These are phyloP conservation scores for Apodemus agrarius DNA, from an alignment of 2,797 vertebrate genomes.

Conservation along the genomic window DNA sequence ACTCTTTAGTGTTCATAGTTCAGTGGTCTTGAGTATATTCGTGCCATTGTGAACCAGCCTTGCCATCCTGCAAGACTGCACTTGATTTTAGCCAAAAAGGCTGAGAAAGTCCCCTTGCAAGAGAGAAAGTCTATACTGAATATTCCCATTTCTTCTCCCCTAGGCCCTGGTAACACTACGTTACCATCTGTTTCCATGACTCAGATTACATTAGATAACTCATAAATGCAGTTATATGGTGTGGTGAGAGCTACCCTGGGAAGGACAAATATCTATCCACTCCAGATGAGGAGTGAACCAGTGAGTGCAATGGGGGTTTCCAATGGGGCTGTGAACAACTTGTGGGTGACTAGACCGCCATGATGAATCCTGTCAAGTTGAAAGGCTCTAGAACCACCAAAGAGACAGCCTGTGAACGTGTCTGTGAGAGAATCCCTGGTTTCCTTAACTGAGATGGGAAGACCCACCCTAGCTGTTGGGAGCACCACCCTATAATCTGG, in stretches of 20 bases:
- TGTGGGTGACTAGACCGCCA: not conserved
- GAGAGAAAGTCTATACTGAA: not conserved
- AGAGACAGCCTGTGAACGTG: not conserved
- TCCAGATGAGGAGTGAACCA: too few relatives aligned
- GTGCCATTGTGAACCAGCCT: not conserved
- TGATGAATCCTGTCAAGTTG: not conserved
- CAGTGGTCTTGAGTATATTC: not conserved
- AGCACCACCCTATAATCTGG: not conserved
- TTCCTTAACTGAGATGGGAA: not conserved
- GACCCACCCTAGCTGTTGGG: not conserved
- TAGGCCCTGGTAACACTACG: not conserved
- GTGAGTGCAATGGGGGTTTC: not conserved
- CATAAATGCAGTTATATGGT: not conserved
- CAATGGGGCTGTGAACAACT: not conserved
- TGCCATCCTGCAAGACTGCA: not conserved
- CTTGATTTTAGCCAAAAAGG: not conserved
- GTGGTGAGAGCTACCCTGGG: not conserved
- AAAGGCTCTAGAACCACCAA: not conserved
- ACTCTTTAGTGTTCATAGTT: not conserved
- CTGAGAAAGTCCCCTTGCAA: not conserved
- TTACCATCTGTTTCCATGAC: not conserved
- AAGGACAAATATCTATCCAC: not conserved
- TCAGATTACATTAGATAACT: not conserved
- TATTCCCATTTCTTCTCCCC: not conserved
- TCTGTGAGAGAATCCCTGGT: not conserved